phyloP scores from a whole-genome alignment of 1,140 invertebrate genomes.

The Caenorhabditis latens region DNA sequence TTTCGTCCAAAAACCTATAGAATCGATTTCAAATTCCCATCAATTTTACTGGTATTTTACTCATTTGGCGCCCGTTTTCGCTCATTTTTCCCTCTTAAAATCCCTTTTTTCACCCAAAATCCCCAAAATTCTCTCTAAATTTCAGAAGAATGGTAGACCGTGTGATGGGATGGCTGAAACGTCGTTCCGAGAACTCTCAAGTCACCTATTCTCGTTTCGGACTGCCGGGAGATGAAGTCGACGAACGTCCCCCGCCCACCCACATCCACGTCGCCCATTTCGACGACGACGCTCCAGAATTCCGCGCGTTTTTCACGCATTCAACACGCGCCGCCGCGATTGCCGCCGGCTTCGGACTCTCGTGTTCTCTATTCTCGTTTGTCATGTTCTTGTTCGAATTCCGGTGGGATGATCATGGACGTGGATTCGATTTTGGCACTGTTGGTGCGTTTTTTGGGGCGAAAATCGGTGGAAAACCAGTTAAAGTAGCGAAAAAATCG shows the following conservation, averaged over 20 bases:
- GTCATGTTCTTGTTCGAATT: slow-evolving; percentile 76
- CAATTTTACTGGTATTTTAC: no score
- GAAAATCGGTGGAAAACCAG: background rate
- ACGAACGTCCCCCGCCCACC: slow-evolving; percentile 73
- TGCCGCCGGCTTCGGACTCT: slow-evolving; percentile 74
- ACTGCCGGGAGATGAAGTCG: slow-evolving; percentile 65
- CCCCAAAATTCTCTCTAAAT: background rate
- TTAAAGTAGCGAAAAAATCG: slow-evolving; percentile 19
- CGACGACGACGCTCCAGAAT: slow-evolving; percentile 71
- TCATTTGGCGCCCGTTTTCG: background rate
- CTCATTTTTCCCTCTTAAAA: background rate
- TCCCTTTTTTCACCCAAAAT: background rate
- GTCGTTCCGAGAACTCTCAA: slow-evolving; percentile 28
- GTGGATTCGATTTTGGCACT: slow-evolving; percentile 73
- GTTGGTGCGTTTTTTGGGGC: slow-evolving; percentile 61
- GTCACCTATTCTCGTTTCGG: slow-evolving; percentile 64
- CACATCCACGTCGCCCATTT: slow-evolving; percentile 72
- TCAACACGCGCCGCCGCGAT: slow-evolving; percentile 71
- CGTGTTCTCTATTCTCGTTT: slow-evolving; percentile 73
- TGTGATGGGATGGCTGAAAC: slow-evolving; percentile 53
- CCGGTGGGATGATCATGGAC: slow-evolving; percentile 75
- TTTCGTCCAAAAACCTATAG: no score
- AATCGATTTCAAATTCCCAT: no score
- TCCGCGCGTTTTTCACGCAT: slow-evolving; percentile 69
- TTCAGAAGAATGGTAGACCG: slow-evolving; percentile 18